Base-by-base conservation (phyloP, 2,888 invertebrate species). In the Troglohyphantes excavatus region DNA sequence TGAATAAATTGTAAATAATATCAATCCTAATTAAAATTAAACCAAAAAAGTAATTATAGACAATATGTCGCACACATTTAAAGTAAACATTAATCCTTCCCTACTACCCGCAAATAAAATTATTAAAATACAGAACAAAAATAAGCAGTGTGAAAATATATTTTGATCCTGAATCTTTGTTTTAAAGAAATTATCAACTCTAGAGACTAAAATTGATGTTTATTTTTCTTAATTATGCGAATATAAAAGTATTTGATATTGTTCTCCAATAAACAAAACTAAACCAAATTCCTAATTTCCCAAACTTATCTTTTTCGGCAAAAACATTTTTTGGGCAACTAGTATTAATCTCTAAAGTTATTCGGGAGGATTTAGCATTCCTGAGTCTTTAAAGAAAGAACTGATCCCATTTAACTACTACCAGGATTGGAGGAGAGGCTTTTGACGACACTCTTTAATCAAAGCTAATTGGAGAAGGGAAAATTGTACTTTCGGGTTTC, bases 321-420 rank as follows among this genome's bases (percentile, higher is more conserved):
- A 61, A 73, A 23, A 19, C 33, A 33, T 21, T 53, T 29, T 61
- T 75, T 7, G 59, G 21, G 19, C 75, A 75, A 59, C 59, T 75
- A 75, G n/a, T n/a, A 29, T 59, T 61, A 75, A 59, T 59, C 59
- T 29, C 75, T 9, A 3, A 21, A 75, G 75, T n/a, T 27, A 59
- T 59, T 19, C 33, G 75, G 61, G n/a, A 33, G 75, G 75, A 61
- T 59, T 75, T 75, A 75, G 29, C 13, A 19, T 75, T 0, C 29
- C n/a, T 63, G 39, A 65, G 19, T 33, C 39, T 63, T 78, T 27
- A 43, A 63, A 61, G 33, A 78, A 78, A 78, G 63, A 78, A 65
- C 43, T 78, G 78, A 78, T 65, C 78, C 78, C 43, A 78, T 78
- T 78, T 65, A 78, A 65, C 39, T 78, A 63, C 5, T 23, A 65